A percentile compares a stretch with the other conserved stretches of the same genome.
Conservation (phyloP, 1,140 invertebrate genomes). For the Drosophila fuyamai region DNA sequence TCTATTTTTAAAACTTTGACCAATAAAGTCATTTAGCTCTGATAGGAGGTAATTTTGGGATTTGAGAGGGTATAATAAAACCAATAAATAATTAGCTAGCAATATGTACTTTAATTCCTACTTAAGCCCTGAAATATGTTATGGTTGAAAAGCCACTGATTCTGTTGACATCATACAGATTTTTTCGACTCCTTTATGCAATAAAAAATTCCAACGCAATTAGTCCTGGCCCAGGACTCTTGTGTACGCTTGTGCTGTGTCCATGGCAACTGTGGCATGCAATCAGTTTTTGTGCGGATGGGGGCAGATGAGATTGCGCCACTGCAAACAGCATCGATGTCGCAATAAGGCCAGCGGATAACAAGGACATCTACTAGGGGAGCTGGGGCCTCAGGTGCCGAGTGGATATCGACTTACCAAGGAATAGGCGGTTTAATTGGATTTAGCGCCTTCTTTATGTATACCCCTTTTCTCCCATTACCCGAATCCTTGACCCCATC, state of each 20-base stretch:
- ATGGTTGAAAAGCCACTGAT: neutral
- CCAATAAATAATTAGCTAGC: slow-evolving; percentile 21
- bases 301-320: slow-evolving; percentile 40
- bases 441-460: slow-evolving; percentile 56
- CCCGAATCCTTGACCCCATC: neutral
- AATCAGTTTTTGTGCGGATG: slow-evolving; percentile 24
- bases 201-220: slow-evolving; percentile 24
- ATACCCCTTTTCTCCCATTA: slow-evolving; percentile 2
- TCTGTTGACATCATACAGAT: neutral
- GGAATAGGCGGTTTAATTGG: slow-evolving; percentile 58
- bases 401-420: slow-evolving; percentile 49
- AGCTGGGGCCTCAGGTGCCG: slow-evolving; percentile 25
- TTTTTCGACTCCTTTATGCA: no score
- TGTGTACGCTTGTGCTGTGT: slow-evolving; percentile 32
- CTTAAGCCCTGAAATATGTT: neutral
- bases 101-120: no score
- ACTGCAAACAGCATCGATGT: slow-evolving; percentile 46
- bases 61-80: slow-evolving; percentile 8
- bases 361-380: slow-evolving; percentile 11
- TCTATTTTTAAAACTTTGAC: slow-evolving; percentile 24
- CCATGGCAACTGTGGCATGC: slow-evolving; percentile 46
- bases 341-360: slow-evolving; percentile 41
- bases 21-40: slow-evolving; percentile 11
- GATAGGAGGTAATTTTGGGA: neutral
- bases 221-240: slow-evolving; percentile 6